These are phyloP conservation scores for Edolisoma coerulescens DNA, from an alignment of 2,113 vertebrate species.

Conservation along the genomic window DNA sequence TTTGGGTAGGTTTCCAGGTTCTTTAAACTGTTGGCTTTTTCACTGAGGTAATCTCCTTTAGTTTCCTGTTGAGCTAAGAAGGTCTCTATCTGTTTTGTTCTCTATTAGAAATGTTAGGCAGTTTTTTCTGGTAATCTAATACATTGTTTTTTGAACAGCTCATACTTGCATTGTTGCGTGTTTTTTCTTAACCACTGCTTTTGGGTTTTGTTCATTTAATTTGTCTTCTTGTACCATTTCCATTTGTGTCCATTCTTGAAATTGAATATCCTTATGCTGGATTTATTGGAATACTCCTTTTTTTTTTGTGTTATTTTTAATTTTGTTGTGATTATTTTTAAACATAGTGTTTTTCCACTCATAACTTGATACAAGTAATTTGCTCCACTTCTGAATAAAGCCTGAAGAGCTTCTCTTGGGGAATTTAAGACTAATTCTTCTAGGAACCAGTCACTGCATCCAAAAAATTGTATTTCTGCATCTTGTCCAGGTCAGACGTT, in stretches of 20 bases:
- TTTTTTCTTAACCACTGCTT: not conserved
- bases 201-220: not conserved
- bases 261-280: not conserved
- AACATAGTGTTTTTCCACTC: not conserved
- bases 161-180: not conserved
- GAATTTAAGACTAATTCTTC: not conserved
- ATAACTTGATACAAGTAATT: not conserved
- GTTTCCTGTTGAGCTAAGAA: not conserved
- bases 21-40: not conserved
- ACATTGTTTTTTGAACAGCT: not conserved
- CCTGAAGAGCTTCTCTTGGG: not conserved
- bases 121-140: not conserved
- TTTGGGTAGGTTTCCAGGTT: not conserved
- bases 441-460: not conserved
- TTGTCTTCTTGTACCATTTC: not conserved
- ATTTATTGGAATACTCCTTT: not conserved
- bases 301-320: not conserved
- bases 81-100: not conserved
- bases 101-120: not conserved
- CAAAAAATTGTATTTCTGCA: not conserved
- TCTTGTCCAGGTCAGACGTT: not conserved
- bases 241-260: not conserved
- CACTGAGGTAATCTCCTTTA: not conserved
- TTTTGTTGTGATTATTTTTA: not conserved
- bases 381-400: not conserved